Conservation (phyloP, 2,797 vertebrate species). For the Hippopotamyrus pictus region DNA sequence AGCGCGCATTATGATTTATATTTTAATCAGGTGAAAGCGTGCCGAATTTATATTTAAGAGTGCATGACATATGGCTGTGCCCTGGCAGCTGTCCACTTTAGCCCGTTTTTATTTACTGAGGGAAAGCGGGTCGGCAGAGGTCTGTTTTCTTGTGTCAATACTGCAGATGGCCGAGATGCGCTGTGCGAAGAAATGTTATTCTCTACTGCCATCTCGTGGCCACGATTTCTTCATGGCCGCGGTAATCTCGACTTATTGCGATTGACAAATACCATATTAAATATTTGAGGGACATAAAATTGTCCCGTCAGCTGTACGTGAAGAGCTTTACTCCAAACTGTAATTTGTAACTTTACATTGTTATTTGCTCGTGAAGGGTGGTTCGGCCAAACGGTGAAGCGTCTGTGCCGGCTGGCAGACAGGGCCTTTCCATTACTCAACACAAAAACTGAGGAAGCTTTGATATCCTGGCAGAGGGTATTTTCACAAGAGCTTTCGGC, state of each 20-base stretch:
- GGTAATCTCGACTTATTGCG: neutral
- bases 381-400: neutral
- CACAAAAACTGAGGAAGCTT: neutral
- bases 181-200: constrained; percentile 1
- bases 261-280: neutral
- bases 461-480: neutral
- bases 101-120: constrained; percentile 19
- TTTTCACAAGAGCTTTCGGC: neutral
- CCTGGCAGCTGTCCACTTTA: constrained; percentile 20
- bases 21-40: constrained; percentile 27
- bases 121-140: constrained; percentile 16
- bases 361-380: neutral
- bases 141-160: constrained; percentile 21
- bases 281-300: neutral
- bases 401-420: neutral
- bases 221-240: neutral
- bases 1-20: constrained; percentile 23
- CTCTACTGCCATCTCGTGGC: constrained; percentile 51
- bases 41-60: constrained; percentile 25
- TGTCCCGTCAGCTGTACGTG: neutral
- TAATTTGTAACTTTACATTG: neutral
- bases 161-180: neutral
- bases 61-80: constrained; percentile 23
- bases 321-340: neutral
- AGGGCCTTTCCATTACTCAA: neutral